phyloP scores from a whole-genome alignment of 1,140 invertebrate species.

The Chironomus tepperi region DNA sequence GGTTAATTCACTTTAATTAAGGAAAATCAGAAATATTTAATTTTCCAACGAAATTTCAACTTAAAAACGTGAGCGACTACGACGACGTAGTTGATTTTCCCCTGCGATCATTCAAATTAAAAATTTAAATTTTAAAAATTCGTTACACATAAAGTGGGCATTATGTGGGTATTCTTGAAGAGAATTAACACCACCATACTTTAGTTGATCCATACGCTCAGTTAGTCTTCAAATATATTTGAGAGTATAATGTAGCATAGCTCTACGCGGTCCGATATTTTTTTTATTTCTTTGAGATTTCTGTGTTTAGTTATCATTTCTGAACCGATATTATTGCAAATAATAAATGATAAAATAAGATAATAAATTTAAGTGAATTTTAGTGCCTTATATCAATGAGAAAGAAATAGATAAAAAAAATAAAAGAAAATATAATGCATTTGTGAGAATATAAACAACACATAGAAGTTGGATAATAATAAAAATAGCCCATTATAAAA shows the following conservation, averaged over 20 bases:
- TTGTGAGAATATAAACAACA: constrained; percentile 17
- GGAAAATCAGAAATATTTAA: no score
- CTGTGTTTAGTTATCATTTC: background rate
- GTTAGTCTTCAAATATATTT: background rate
- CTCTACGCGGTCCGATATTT: background rate
- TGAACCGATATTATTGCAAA: background rate
- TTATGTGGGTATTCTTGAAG: no score
- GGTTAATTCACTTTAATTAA: no score
- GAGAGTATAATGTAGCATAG: background rate
- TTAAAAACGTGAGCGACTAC: no score
- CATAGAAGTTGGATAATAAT: background rate
- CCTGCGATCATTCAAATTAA: no score
- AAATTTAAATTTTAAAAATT: no score
- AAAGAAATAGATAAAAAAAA: background rate
- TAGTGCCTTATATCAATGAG: background rate
- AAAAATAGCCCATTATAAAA: constrained; percentile 14
- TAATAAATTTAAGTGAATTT: background rate
- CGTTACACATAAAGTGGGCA: no score
- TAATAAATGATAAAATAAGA: background rate
- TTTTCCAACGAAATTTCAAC: no score
- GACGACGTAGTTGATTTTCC: no score
- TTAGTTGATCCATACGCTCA: background rate
- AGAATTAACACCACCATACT: no score
- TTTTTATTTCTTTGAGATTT: background rate
- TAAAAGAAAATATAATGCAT: constrained; percentile 3